phyloP scores from a whole-genome alignment of 2,888 invertebrate species.

The Caenorhabditis sp. region DNA sequence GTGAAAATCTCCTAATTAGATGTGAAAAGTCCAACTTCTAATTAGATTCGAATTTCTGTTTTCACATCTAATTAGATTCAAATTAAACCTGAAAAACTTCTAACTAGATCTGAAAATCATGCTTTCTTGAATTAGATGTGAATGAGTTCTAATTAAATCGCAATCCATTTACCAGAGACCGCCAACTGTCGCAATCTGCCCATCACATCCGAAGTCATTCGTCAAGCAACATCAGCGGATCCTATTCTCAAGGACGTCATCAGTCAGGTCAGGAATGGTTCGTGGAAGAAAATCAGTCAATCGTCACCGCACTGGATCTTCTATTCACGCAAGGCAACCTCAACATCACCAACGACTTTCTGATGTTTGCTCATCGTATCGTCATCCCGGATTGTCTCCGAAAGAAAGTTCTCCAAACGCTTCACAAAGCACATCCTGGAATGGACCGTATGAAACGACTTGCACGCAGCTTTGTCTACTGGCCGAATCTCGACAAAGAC shows the following conservation, averaged over 20 bases:
- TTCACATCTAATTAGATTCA: too few relatives aligned
- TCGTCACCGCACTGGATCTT: not conserved
- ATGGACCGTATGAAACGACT: slow-evolving; percentile 72
- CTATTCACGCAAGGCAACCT: not conserved
- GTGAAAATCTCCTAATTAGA: too few relatives aligned
- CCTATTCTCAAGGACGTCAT: slow-evolving; percentile 2
- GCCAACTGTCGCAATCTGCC: too few relatives aligned
- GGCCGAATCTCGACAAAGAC: slow-evolving; percentile 70
- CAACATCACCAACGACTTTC: slow-evolving; percentile 20
- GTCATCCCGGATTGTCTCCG: slow-evolving; percentile 67
- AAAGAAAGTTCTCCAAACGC: slow-evolving; percentile 57
- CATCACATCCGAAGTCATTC: too few relatives aligned
- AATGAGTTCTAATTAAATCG: too few relatives aligned
- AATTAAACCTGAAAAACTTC: too few relatives aligned
- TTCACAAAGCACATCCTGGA: slow-evolving; percentile 75
- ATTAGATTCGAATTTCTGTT: too few relatives aligned
- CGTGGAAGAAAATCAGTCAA: not conserved
- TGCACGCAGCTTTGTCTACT: slow-evolving; percentile 74
- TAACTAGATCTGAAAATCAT: too few relatives aligned
- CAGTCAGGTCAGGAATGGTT: not conserved
- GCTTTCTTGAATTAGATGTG: too few relatives aligned
- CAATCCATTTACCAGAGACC: too few relatives aligned
- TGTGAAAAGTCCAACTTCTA: too few relatives aligned
- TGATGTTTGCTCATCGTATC: slow-evolving; percentile 61
- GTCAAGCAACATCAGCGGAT: not conserved